Evolutionary conservation across 2,888 invertebrate genomes (phyloP), one percentile per base, ranked within the genome.

Genomic region (Rambutsinella grinnellia): DNA sequence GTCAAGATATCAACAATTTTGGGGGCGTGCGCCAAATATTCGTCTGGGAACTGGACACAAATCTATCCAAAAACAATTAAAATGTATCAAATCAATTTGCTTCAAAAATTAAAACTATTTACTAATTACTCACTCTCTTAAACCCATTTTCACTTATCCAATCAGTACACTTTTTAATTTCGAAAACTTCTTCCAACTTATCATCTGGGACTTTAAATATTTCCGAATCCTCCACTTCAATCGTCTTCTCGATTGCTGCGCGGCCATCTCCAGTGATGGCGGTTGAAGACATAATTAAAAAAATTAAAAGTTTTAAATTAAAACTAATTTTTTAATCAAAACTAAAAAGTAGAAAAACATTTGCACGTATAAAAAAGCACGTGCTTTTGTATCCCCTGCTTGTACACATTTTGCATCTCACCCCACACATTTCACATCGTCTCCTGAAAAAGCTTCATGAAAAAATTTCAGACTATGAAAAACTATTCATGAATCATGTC

Each of bases 31-130:
- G 87, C 85, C 67, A 97, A 87, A 69, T 95, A 88, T 60, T 91
- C 89, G 87, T 97, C 97, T 8, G 97, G 96, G 87, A 97, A 96
- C 88, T 97, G 97, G 53, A 97, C 88, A 80, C 95, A 96, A 44
- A 96, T 92, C 95, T 96, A 85, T 49, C 47, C n/a, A n/a, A 49
- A 46, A 56, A 15, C n/a, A 46, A 36, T 17, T 19, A 19, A 46
- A 54, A 21, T n/a, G n/a, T n/a, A n/a, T n/a, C n/a, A n/a, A n/a
- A 53, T 26, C n/a, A 74, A 65, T 65, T 62, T 49, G 58, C 57
- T 68, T n/a, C n/a, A n/a, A n/a, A n/a, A n/a, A n/a, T n/a, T 77
- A 63, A 23, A 47, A 49, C 17, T 10, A 54, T 3, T 46, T 60
- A 17, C 17, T 51, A 84, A 23, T 65, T 66, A 65, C 85, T 85